Evolutionary conservation across 1,140 invertebrate species (phyloP).

Genomic region (Drosophila lacteicornis): DNA sequence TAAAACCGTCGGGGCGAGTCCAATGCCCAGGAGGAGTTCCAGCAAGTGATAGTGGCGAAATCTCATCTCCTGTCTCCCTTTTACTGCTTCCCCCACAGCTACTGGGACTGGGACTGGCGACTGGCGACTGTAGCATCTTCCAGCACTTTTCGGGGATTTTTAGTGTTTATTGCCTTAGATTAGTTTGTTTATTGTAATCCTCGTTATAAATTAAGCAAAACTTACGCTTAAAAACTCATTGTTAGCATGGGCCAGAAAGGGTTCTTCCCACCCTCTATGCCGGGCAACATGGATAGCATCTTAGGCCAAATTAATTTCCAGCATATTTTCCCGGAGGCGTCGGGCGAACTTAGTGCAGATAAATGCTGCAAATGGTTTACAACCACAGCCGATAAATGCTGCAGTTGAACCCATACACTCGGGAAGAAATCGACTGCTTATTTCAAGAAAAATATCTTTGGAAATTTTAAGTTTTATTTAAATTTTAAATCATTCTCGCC

Average conservation of each 20-base stretch:
- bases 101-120: background rate
- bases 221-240: constrained; percentile 75
- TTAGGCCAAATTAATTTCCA: constrained; percentile 68
- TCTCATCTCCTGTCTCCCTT: constrained; percentile 31
- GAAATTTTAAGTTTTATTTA: background rate
- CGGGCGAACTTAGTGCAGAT: constrained; percentile 65
- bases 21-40: constrained; percentile 31
- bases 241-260: constrained; percentile 44
- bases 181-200: constrained; percentile 84
- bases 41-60: constrained; percentile 27
- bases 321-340: constrained; percentile 77
- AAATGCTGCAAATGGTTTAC: constrained; percentile 80
- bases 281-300: constrained; percentile 7
- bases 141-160: constrained; percentile 77
- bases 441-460: background rate
- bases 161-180: constrained; percentile 82
- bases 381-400: constrained; percentile 67
- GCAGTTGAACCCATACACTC: constrained; percentile 5
- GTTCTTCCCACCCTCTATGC: constrained; percentile 26
- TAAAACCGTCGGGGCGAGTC: constrained; percentile 47
- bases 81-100: constrained; percentile 7
- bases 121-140: constrained; percentile 25
- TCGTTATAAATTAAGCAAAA: constrained; percentile 81
- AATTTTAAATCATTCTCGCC: background rate
- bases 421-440: background rate